phyloP scores from a whole-genome alignment of 2,113 vertebrate genomes.

The Falco punctatus region DNA sequence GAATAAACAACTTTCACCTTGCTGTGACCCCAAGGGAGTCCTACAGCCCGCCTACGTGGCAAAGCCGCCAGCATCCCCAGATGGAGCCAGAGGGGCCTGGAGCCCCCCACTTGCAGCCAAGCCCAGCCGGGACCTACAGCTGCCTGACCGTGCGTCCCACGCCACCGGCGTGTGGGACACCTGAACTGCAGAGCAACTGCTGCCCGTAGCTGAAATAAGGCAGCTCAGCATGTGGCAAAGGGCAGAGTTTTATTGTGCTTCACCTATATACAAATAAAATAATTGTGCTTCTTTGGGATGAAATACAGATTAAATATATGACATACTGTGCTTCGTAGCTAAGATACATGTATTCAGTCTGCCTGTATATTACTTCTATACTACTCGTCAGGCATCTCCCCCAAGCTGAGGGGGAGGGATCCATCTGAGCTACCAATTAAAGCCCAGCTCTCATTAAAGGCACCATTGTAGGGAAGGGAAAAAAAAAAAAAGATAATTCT shows the following conservation, averaged over 20 bases:
- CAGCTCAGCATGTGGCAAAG: not conserved
- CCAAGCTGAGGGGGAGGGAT: not conserved
- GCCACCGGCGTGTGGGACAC: rapidly evolving
- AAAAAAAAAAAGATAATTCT: constrained; percentile 43
- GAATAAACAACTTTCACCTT: constrained; percentile 61
- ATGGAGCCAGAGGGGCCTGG: rapidly evolving
- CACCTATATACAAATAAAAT: not conserved
- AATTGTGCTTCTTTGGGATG: not conserved
- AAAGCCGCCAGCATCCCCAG: not conserved
- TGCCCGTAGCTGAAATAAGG: not conserved
- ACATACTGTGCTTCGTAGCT: not conserved
- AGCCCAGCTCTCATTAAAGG: constrained; percentile 22
- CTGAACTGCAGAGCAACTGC: not conserved
- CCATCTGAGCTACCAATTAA: constrained; percentile 16
- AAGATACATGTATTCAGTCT: not conserved
- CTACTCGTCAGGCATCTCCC: constrained; percentile 16
- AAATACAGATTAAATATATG: not conserved
- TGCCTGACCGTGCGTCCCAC: rapidly evolving
- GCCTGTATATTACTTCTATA: not conserved
- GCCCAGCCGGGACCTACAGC: rapidly evolving
- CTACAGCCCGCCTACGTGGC: not conserved
- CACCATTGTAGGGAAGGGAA: not conserved
- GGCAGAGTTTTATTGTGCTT: not conserved
- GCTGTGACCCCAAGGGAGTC: constrained; percentile 17
- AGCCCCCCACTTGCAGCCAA: rapidly evolving